phyloP scores from a whole-genome alignment of 2,797 vertebrate species.

The Danio albolineatus region DNA sequence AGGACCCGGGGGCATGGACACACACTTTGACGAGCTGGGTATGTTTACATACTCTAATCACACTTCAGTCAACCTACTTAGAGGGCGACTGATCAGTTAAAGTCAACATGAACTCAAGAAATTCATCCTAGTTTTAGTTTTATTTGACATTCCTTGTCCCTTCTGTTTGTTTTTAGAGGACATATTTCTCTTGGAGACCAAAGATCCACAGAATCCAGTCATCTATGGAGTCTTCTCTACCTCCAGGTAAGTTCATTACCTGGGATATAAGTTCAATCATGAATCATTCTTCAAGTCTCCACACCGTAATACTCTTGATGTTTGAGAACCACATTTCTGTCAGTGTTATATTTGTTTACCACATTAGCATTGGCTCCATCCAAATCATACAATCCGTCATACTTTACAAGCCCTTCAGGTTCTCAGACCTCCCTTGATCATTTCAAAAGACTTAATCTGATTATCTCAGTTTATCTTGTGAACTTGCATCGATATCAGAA shows the following conservation, averaged over 20 bases:
- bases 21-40: constrained; percentile 86
- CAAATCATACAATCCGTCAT: constrained; percentile 30
- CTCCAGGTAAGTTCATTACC: constrained; percentile 78
- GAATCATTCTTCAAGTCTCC: neutral
- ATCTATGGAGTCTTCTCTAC: constrained; percentile 87
- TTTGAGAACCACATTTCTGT: constrained; percentile 24
- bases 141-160: neutral
- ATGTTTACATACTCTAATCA: constrained; percentile 16
- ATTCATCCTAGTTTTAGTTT: neutral
- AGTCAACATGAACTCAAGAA: neutral
- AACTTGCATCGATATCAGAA: constrained; percentile 47
- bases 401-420: constrained; percentile 11
- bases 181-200: constrained; percentile 84
- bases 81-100: neutral
- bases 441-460: constrained; percentile 39
- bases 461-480: constrained; percentile 41
- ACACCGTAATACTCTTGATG: neutral
- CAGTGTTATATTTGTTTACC: constrained; percentile 18
- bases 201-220: constrained; percentile 84
- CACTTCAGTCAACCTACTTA: constrained; percentile 1
- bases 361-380: constrained; percentile 32
- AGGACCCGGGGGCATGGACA: constrained; percentile 80
- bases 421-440: constrained; percentile 20
- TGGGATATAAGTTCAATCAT: neutral
- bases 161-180: constrained; percentile 79